phyloP scores from a whole-genome alignment of 92 coral and sea anemone genomes.

The Zoanthus sansibaricus region DNA sequence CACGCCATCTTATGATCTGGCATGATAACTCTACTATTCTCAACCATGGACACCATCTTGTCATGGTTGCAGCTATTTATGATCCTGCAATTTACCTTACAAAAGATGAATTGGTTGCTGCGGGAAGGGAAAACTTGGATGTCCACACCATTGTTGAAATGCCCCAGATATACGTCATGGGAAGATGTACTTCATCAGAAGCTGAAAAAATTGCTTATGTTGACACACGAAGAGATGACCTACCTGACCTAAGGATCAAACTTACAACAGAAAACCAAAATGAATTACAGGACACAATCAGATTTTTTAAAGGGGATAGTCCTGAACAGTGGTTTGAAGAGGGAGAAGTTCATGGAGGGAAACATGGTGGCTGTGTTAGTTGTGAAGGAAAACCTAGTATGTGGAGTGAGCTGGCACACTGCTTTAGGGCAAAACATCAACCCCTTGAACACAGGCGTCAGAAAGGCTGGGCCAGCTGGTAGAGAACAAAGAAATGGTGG shows the following conservation, averaged over 20 bases:
- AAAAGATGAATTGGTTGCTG: constrained; percentile 20
- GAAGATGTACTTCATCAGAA: constrained; percentile 51
- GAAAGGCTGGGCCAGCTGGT: constrained; percentile 42
- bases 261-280: constrained; percentile 2
- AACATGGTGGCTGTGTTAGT: constrained; percentile 38
- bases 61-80: constrained; percentile 16
- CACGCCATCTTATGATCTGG: constrained; percentile 52
- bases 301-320: constrained; percentile 37
- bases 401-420: constrained; percentile 30
- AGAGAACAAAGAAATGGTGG: constrained; percentile 39
- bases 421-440: constrained; percentile 21
- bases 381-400: constrained; percentile 28
- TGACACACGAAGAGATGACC: constrained; percentile 50
- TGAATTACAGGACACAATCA: constrained; percentile 30
- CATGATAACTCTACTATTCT: constrained; percentile 42
- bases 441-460: constrained; percentile 8
- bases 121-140: constrained; percentile 9
- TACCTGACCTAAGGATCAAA: constrained; percentile 29
- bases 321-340: constrained; percentile 53
- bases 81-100: constrained; percentile 55
- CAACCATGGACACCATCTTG: constrained; percentile 45
- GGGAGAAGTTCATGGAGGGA: constrained; percentile 56
- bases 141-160: constrained; percentile 55
- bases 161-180: constrained; percentile 58
- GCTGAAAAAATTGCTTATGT: constrained; percentile 54